A percentile compares a stretch with the other conserved stretches of the same genome.
Evolutionary conservation across 2,113 vertebrate genomes (phyloP).

Genomic region (Plecotus auritus): DNA sequence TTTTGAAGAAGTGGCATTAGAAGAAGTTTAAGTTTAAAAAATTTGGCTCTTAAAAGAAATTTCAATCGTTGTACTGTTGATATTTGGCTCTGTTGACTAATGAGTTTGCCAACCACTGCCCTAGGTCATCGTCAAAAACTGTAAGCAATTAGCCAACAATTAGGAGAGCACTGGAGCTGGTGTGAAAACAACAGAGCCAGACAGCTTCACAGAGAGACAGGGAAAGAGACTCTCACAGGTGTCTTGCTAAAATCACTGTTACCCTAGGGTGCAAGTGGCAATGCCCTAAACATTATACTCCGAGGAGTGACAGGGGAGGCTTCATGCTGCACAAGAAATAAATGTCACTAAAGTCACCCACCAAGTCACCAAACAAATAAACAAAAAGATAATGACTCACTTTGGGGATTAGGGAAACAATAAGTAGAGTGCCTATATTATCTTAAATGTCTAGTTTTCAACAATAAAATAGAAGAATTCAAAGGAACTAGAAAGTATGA

Average conservation of each 20-base stretch:
- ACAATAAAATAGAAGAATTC: not conserved
- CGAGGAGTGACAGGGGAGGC: not conserved
- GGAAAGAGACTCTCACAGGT: not conserved
- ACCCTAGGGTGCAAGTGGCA: not conserved
- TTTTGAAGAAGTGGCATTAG: too few species aligned
- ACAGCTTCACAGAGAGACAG: not conserved
- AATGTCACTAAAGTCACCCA: not conserved
- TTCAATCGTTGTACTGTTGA: too few species aligned
- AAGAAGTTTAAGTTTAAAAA: too few species aligned
- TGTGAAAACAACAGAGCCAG: not conserved
- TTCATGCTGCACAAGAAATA: not conserved
- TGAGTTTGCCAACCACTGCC: too few species aligned
- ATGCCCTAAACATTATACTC: not conserved
- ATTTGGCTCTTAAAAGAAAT: too few species aligned
- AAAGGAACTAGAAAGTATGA: not conserved
- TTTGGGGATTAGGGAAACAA: not conserved
- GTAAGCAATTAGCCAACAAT: not conserved
- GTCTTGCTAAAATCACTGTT: not conserved
- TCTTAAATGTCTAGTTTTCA: not conserved
- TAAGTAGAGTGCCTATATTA: not conserved
- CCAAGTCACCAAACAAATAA: not conserved
- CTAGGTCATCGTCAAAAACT: not conserved
- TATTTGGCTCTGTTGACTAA: too few species aligned
- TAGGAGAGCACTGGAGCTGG: not conserved
- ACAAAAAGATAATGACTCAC: not conserved